These are phyloP conservation scores for Brachyistius frenatus DNA, from an alignment of 2,113 vertebrate species.

Conservation along the genomic window DNA sequence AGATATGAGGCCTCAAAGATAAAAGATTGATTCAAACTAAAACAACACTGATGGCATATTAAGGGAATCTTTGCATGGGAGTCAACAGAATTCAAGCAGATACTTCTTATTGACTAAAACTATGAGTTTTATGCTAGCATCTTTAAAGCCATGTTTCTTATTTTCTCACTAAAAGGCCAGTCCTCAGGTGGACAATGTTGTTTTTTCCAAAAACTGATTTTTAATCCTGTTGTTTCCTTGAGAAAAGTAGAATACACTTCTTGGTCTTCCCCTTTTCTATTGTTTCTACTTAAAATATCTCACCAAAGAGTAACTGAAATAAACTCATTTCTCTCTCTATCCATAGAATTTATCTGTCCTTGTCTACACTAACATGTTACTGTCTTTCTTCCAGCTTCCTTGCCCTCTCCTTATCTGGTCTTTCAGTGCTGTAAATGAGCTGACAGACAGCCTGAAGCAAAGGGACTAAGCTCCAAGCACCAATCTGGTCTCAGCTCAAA, in stretches of 20 bases:
- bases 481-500: constrained; percentile 48
- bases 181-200: neutral
- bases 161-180: constrained; percentile 25
- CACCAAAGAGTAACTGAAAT: neutral
- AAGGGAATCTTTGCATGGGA: constrained; percentile 15
- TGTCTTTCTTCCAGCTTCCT: neutral
- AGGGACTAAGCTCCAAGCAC: constrained; percentile 28
- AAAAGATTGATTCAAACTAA: no score
- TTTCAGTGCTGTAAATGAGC: constrained; percentile 32
- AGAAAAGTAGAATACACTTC: no score
- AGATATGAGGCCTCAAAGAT: no score
- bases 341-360: neutral
- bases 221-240: no score
- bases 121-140: neutral
- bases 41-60: constrained; percentile 16
- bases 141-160: neutral
- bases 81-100: neutral
- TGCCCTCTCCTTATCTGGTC: constrained; percentile 8
- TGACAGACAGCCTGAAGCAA: constrained; percentile 34
- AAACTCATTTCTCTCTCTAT: neutral
- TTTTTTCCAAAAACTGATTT: neutral
- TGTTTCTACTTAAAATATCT: neutral
- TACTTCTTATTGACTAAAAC: neutral
- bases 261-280: neutral
- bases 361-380: constrained; percentile 17